Base-by-base conservation (phyloP, 2,888 invertebrate genomes). In the Sericinus montela region DNA sequence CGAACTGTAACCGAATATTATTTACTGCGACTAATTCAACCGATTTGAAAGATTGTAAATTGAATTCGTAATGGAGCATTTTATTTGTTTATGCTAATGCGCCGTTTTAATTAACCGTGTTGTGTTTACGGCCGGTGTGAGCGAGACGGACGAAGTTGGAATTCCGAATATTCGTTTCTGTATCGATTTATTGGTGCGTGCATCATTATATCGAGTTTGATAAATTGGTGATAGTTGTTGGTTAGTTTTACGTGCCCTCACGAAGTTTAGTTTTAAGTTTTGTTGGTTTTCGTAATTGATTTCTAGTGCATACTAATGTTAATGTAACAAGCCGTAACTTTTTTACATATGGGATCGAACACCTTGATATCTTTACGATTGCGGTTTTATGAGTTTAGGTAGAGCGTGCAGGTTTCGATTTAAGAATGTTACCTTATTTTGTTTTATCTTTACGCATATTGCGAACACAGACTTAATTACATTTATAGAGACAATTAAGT, bases 21-120 rank as follows among this genome's bases (percentile, higher is more conserved):
- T 87, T 86, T 86, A 88, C 81, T 79, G 84, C 85, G 80, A 81
- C 86, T 82, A 85, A 87, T 87, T 80, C 75, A 76, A 80, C 75
- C 79, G 80, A 79, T 82, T 81, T 72, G 76, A 74, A 80, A 76
- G 80, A 85, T 85, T 86, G 86, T 87, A 87, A 88, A 88, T 87
- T 85, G 88, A 86, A 86, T 83, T 78, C 83, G 74, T 86, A 87
- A 88, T 87, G 84, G 81, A 73, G 67, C 75, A 77, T 87, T 87
- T 88, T 88, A 88, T 88, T 88, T 88, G 87, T 88, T 86, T 87
- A 87, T 88, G 87, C 85, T 85, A 87, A 87, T 87, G 74, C 75
- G 67, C 69, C 69, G 77, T 77, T 86, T 88, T 86, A 87, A 88
- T 88, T 85, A 85, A 75, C 63, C 72, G 66, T 66, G 67, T 69